Evolutionary conservation across 2,113 vertebrate species (phyloP).

Genomic region (Sinocyclocheilus rhinocerous): DNA sequence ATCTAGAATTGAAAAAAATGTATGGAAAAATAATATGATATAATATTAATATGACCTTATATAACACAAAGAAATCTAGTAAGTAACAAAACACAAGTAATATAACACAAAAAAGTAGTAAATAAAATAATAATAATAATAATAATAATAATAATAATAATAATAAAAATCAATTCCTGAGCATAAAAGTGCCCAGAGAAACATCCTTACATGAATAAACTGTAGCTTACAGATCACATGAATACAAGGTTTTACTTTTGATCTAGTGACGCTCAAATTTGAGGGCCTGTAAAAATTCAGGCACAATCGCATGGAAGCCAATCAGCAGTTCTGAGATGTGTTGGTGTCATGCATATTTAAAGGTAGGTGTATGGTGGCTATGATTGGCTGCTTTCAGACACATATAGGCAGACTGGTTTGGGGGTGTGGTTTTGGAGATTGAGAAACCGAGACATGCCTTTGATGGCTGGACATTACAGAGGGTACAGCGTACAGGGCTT

Average conservation of each 20-base stretch:
- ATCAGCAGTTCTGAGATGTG: conserved; percentile 68
- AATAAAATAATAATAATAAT: no score
- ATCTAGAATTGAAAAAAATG: not conserved
- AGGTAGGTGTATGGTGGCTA: conserved; percentile 51
- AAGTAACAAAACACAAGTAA: no score
- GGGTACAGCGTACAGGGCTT: not conserved
- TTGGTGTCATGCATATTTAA: conserved; percentile 71
- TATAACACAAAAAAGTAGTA: not conserved
- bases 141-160: no score
- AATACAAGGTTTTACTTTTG: not conserved
- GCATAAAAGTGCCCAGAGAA: not conserved
- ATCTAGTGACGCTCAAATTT: not conserved
- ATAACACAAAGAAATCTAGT: not conserved
- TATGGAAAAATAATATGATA: not conserved
- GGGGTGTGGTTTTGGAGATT: not conserved
- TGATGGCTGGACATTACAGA: conserved; percentile 36
- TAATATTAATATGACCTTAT: not conserved
- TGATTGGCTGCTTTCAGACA: conserved; percentile 24
- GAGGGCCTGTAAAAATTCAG: conserved; percentile 11
- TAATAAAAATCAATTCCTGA: not conserved
- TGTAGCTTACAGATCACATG: not conserved
- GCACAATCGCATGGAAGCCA: conserved; percentile 67
- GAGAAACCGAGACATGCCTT: not conserved
- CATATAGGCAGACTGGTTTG: not conserved
- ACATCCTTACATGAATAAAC: not conserved